These are phyloP conservation scores for Plotosus lineatus DNA, from an alignment of 2,113 vertebrate genomes.

Conservation along the genomic window DNA sequence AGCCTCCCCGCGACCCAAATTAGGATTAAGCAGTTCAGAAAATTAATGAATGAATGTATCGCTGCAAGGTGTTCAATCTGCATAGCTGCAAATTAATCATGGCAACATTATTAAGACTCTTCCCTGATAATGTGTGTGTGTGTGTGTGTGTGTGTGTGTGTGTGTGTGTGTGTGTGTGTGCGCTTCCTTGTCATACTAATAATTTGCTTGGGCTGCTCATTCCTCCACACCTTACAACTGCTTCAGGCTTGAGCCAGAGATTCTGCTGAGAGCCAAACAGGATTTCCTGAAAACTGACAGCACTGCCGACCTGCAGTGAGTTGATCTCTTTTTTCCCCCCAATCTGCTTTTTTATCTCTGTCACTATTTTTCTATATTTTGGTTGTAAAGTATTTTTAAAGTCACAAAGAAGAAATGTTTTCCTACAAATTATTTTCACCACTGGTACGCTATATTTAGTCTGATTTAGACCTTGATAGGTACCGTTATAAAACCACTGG, in stretches of 20 bases:
- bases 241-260: slow-evolving; percentile 91
- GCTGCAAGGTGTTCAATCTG: background rate
- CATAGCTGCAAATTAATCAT: background rate
- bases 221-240: slow-evolving; percentile 44
- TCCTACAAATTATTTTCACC: too few relatives aligned
- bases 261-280: slow-evolving; percentile 95
- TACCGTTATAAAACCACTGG: too few relatives aligned
- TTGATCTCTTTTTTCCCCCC: slow-evolving; percentile 45
- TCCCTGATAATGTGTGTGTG: slow-evolving; percentile 9
- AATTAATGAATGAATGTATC: too few relatives aligned
- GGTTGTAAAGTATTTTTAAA: too few relatives aligned
- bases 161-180: background rate
- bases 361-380: background rate
- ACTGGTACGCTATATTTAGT: too few relatives aligned
- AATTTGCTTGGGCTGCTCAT: slow-evolving; percentile 46
- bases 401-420: too few relatives aligned
- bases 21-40: too few relatives aligned
- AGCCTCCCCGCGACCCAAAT: too few relatives aligned
- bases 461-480: too few relatives aligned
- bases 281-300: slow-evolving; percentile 99
- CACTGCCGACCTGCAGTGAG: slow-evolving; percentile 90
- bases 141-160: slow-evolving; percentile 48
- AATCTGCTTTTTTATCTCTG: slow-evolving; percentile 26
- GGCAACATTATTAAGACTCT: background rate
- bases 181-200: slow-evolving; percentile 39